Evolutionary conservation across 2,888 invertebrate species (phyloP).

Genomic region (Blastobasis adustella): DNA sequence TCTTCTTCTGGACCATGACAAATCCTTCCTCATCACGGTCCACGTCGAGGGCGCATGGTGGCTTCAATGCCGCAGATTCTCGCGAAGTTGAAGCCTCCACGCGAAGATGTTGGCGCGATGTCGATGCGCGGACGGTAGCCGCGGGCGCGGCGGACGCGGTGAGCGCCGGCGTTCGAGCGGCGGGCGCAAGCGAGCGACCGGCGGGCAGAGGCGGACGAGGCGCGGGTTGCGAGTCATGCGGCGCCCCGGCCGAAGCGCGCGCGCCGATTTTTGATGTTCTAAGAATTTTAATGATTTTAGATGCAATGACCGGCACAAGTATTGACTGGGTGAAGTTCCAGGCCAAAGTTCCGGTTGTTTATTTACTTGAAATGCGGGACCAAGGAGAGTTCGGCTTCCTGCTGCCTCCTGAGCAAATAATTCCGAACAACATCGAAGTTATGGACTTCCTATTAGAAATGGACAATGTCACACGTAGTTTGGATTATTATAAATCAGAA

Average conservation of each 20-base stretch:
- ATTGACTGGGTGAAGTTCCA: slow-evolving; percentile 76
- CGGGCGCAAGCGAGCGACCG: not conserved
- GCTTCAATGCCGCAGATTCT: too few relatives aligned
- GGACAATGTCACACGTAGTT: slow-evolving; percentile 40
- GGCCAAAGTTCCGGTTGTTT: slow-evolving; percentile 66
- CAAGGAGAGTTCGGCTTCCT: slow-evolving; percentile 73
- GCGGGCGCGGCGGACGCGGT: too few relatives aligned
- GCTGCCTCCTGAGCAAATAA: slow-evolving; percentile 68
- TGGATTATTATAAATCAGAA: slow-evolving; percentile 36
- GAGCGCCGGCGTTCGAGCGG: too few relatives aligned
- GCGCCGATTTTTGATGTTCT: not conserved
- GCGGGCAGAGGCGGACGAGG: too few relatives aligned
- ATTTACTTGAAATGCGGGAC: slow-evolving; percentile 77
- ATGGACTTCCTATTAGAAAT: slow-evolving; percentile 71
- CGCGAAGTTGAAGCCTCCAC: too few relatives aligned
- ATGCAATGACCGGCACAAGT: slow-evolving; percentile 65
- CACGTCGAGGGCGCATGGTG: too few relatives aligned
- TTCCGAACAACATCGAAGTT: slow-evolving; percentile 74
- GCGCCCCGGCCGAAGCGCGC: not conserved
- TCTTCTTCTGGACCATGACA: too few relatives aligned
- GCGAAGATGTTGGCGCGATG: too few relatives aligned
- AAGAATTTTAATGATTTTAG: slow-evolving; percentile 31
- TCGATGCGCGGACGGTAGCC: too few relatives aligned
- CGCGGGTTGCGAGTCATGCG: not conserved
- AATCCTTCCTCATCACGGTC: too few relatives aligned